A percentile compares a stretch with the other conserved stretches of the same genome.
Evolutionary conservation across 2,888 invertebrate genomes (phyloP).

Genomic region (Abrostola triplasia): DNA sequence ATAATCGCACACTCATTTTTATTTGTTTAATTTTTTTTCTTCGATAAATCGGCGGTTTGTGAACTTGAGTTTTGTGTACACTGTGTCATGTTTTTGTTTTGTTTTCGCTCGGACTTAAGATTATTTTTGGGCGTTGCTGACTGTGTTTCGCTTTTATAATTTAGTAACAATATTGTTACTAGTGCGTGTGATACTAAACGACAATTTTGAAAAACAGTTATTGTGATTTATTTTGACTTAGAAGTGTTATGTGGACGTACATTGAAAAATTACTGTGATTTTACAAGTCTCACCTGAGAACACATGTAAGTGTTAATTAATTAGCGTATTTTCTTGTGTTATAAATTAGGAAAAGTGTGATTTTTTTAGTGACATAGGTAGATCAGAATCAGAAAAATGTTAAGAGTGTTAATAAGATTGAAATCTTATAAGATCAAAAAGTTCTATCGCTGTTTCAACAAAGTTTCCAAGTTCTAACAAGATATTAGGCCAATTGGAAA

Average conservation of each 20-base stretch:
- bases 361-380: slow-evolving; percentile 23
- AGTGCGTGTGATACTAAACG: slow-evolving; percentile 69
- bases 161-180: slow-evolving; percentile 66
- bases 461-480: slow-evolving; percentile 29
- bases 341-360: slow-evolving; percentile 43
- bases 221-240: slow-evolving; percentile 72
- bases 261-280: slow-evolving; percentile 66
- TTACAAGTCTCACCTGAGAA: slow-evolving; percentile 56
- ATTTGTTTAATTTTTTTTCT: slow-evolving; percentile 65
- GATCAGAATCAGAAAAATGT: slow-evolving; percentile 4
- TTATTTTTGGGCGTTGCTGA: slow-evolving; percentile 79
- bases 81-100: slow-evolving; percentile 80
- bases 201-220: slow-evolving; percentile 61
- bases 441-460: slow-evolving; percentile 10
- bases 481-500: slow-evolving; percentile 34
- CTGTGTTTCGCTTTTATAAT: slow-evolving; percentile 73
- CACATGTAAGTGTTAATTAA: slow-evolving; percentile 70
- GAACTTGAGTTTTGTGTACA: slow-evolving; percentile 77
- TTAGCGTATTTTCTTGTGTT: slow-evolving; percentile 41
- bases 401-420: slow-evolving; percentile 26
- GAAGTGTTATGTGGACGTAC: slow-evolving; percentile 72
- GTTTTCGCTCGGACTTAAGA: slow-evolving; percentile 76
- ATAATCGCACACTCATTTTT: slow-evolving; percentile 68
- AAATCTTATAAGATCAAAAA: slow-evolving; percentile 40
- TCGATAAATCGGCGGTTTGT: slow-evolving; percentile 57